Evolutionary conservation across 1,140 invertebrate genomes (phyloP), one percentile per base, ranked within the genome.

Genomic region (Trachymyrmex septentrionalis): DNA sequence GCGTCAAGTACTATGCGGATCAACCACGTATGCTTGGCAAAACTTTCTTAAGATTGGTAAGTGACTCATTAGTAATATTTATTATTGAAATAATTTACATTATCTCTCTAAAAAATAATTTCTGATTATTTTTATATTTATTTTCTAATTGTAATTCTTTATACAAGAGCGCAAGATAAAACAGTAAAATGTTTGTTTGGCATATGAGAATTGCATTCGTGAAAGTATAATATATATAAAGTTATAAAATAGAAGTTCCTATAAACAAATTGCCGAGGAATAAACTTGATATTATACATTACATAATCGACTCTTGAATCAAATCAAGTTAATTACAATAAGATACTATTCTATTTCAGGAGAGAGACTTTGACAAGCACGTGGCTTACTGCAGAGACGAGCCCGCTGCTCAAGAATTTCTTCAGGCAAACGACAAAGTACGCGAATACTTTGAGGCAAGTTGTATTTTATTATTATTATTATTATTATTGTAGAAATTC

Each of bases 281-380:
- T 67, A 24, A 19, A 48, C 38, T n/a, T 44, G 5, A 44, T 21
- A 16, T 27, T 19, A 16, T 4, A 27, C 3, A 24, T 63, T 19
- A 53, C 38, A 19, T 53, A 73, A 16, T 2, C 38, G 16, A 85
- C 16, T 21, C 12, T 75, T 57, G 44, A 55, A 85, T 66, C 4
- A n/a, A 50, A 10, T 38, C n/a, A n/a, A 7, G 24, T 27, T 66
- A 14, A 78, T 16, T 59, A 38, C 10, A 85, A 57, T 30, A 76
- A 50, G 3, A 64, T 19, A 3, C n/a, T 3, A 57, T 66, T 89
- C 30, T 90, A 19, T 93, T 92, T n/a, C 87, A 97, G 96, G 98
- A 99, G 96, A 96, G 98, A 86, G 98, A 99, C 95, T 99, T 99
- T 93, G 98, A 99, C 95, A 98, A 98, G 93, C 98, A 99, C 94